Base-by-base conservation (phyloP, 92 coral and sea anemone genomes). In the Phymanthus crucifer region DNA sequence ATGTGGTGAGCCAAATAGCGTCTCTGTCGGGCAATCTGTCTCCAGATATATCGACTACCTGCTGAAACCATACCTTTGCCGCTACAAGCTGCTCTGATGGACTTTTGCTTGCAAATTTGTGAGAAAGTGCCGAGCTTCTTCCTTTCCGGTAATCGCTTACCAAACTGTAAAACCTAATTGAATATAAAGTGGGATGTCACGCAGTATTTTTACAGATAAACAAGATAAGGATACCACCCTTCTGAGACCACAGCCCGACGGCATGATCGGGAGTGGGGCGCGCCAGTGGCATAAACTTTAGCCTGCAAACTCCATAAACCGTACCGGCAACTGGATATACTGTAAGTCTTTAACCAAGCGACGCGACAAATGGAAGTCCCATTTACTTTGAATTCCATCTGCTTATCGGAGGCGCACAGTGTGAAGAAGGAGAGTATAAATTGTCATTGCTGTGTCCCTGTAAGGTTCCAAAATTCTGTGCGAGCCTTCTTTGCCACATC, bases 401-500 rank as follows among this genome's bases (percentile, higher is more conserved):
- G 61, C 23, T 52, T 52, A 52, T 52, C 61, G 19, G 5, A 1
- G 61, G 61, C 0, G 4, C 61, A 52, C 2, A 52, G 61, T 0
- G 61, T 52, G 61, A 52, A 52, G 61, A 52, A 52, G 21, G 61
- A 52, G 61, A 52, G 21, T 52, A 52, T 52, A 1, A 52, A 52
- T 1, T 52, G 61, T 52, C 61, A 1, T 52, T 52, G 61, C 21
- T 2, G 61, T 14, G 61, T 52, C 61, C 21, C 61, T 4, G 61
- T 52, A 4, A 52, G 61, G 23, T 52, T 52, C 61, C 61, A 52
- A 52, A 52, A 52, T 52, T 52, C 61, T 52, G 61, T 52, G 23
- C 61, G 5, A 52, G 61, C 61, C 61, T 52, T 52, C 61, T 52
- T 52, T 52, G 61, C 61, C 61, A 52, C 61, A 52, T 52, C 61